phyloP scores from a whole-genome alignment of 2,888 invertebrate species.

The Diarsia brunnea region DNA sequence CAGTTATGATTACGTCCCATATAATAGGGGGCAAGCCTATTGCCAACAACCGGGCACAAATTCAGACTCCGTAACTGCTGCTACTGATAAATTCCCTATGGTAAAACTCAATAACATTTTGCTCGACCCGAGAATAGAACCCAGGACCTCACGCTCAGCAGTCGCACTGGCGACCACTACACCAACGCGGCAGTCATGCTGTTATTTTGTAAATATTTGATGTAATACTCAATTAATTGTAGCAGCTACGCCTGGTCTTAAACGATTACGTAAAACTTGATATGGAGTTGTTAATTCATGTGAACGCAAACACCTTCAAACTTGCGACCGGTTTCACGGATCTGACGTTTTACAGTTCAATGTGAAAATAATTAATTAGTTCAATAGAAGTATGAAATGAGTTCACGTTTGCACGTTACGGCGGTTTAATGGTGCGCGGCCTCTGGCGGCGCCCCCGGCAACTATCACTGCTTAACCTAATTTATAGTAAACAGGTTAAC shows the following conservation, averaged over 20 bases:
- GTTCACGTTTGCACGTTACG: not conserved
- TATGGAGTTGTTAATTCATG: conserved; percentile 25
- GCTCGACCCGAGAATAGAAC: too few species aligned
- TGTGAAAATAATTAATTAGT: conserved; percentile 30
- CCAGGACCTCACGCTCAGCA: too few species aligned
- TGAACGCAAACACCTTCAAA: conserved; percentile 46
- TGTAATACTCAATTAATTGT: not conserved
- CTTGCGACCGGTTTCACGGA: conserved; percentile 5
- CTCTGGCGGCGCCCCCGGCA: conserved; percentile 25
- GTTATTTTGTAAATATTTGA: too few species aligned
- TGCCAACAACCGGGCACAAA: too few species aligned
- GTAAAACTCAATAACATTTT: too few species aligned
- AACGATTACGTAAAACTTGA: conserved; percentile 11
- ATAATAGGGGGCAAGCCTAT: too few species aligned
- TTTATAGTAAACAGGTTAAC: conserved; percentile 28
- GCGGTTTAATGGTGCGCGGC: conserved; percentile 20
- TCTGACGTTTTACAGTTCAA: conserved; percentile 25
- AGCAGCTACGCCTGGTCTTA: not conserved
- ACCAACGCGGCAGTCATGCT: too few species aligned
- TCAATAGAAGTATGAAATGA: conserved; percentile 5
- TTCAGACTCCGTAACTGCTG: too few species aligned
- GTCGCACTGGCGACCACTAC: too few species aligned
- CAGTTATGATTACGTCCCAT: too few species aligned
- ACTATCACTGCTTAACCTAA: conserved; percentile 36
- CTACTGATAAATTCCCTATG: too few species aligned